phyloP scores from a whole-genome alignment of 2,888 invertebrate genomes.

The Tenthredo livida region DNA sequence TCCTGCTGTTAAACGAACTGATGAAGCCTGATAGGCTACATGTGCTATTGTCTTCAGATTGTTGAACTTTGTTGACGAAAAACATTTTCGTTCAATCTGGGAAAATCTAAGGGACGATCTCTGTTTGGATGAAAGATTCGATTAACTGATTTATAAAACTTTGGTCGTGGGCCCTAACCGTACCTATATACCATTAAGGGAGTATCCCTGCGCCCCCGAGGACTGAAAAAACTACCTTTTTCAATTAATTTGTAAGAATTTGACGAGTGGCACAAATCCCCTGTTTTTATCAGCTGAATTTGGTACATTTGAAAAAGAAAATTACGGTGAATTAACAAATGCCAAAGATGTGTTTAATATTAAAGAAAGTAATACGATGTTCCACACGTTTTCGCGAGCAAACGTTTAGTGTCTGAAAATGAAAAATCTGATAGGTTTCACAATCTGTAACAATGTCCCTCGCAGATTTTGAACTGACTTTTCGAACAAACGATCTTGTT shows the following conservation, averaged over 20 bases:
- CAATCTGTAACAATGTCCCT: not conserved
- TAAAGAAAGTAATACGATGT: not conserved
- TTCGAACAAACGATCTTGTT: not conserved
- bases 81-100: not conserved
- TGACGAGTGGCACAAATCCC: not conserved
- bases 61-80: not conserved
- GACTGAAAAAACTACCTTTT: not conserved
- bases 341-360: not conserved
- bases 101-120: not conserved
- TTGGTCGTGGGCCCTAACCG: not conserved
- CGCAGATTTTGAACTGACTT: not conserved
- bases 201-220: not conserved
- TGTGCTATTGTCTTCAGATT: not conserved
- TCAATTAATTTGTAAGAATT: not conserved
- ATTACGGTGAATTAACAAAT: too few relatives aligned
- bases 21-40: not conserved
- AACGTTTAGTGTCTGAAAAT: not conserved
- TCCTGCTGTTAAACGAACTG: not conserved
- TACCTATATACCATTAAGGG: not conserved
- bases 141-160: not conserved
- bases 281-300: not conserved
- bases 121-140: not conserved
- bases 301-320: too few relatives aligned
- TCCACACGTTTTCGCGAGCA: not conserved
- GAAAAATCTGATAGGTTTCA: not conserved